Evolutionary conservation across 2,888 invertebrate genomes (phyloP), one percentile per base, ranked within the genome.

Genomic region (Eupelmus urozonus): DNA sequence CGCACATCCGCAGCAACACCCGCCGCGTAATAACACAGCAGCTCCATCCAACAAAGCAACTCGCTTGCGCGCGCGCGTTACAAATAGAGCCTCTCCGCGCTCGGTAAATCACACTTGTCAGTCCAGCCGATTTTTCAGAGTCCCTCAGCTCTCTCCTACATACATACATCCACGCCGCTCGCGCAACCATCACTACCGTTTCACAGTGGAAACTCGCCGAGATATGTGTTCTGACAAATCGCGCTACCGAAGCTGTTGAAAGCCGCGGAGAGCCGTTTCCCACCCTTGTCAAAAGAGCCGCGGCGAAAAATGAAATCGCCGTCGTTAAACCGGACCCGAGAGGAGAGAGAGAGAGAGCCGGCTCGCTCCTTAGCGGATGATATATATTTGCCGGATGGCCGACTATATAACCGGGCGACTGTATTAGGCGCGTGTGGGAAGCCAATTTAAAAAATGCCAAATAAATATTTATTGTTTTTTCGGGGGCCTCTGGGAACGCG

Each of bases 51-150:
- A 67, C 74, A 66, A 74, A 83, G n/a, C n/a, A n/a, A n/a, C n/a
- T n/a, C n/a, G n/a, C n/a, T n/a, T n/a, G n/a, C n/a, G n/a, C n/a
- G n/a, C n/a, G n/a, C n/a, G 83, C 83, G 84, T 84, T 84, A 82
- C 83, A 82, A 82, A 85, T 84, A 82, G 80, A 76, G 81, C 83
- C 82, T 81, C 34, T 34, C 25, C 82, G 84, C 82, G 84, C 80
- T n/a, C 85, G 83, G 83, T 88, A 87, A 87, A 87, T 88, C 87
- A 88, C 80, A 80, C 83, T 83, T 84, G 85, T 83, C 85, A 82
- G 83, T 83, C 63, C 7, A n/a, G 55, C 57, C 13, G 23, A 1
- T 11, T 16, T n/a, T n/a, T n/a, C n/a, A n/a, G n/a, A n/a, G n/a
- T n/a, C n/a, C n/a, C n/a, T n/a, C n/a, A 34, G 34, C 53, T 1